phyloP scores from a whole-genome alignment of 2,888 invertebrate species.

The Polyommatus iphigenia region DNA sequence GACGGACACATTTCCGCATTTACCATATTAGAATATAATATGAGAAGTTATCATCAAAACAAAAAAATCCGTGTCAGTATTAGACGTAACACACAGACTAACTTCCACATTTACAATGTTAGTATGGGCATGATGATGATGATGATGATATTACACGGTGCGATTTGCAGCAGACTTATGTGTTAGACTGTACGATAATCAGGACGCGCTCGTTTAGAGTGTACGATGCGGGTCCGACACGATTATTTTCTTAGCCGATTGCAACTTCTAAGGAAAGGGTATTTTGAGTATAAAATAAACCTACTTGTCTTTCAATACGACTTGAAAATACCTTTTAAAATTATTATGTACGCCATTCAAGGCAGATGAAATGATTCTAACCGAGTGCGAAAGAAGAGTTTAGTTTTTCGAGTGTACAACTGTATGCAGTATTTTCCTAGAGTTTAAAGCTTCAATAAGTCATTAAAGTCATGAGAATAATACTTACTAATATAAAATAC shows the following conservation, averaged over 20 bases:
- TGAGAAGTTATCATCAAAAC: no score
- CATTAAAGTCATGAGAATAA: no score
- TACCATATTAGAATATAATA: no score
- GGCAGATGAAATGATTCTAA: no score
- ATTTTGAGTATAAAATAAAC: neutral
- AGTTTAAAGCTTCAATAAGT: no score
- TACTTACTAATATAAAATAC: no score
- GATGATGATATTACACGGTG: neutral
- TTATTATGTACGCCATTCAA: no score
- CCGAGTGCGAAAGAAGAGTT: no score
- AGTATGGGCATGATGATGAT: neutral
- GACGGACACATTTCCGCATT: no score
- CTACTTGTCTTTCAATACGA: neutral
- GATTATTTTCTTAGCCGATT: neutral
- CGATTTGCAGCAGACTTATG: neutral
- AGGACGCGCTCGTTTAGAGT: neutral
- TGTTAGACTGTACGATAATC: neutral
- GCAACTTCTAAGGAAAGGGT: neutral
- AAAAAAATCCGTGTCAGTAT: no score
- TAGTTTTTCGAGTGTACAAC: no score
- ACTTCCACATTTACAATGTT: neutral
- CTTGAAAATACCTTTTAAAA: neutral
- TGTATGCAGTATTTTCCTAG: no score
- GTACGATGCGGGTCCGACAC: neutral
- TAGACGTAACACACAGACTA: neutral